Evolutionary conservation across 2,888 invertebrate species (phyloP).

Genomic region (Phalera bucephala): DNA sequence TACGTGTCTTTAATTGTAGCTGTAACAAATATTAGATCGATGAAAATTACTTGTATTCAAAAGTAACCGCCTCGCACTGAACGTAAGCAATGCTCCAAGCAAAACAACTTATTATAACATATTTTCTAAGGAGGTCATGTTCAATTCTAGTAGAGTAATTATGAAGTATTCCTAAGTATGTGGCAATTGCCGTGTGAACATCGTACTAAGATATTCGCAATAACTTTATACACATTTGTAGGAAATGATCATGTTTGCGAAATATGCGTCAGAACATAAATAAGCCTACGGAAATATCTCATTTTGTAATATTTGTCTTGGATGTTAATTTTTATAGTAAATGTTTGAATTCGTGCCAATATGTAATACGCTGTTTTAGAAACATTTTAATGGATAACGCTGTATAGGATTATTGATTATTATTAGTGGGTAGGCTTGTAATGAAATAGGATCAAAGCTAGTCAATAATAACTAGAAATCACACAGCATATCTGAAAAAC

Average conservation of each 20-base stretch:
- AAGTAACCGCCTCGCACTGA: too few species aligned
- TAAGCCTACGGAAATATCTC: conserved; percentile 30
- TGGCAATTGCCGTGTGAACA: conserved; percentile 26
- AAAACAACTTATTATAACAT: not conserved
- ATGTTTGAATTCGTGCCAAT: conserved; percentile 51
- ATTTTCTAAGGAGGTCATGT: conserved; percentile 18
- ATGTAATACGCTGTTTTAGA: conserved; percentile 17
- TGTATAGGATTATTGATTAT: conserved; percentile 5
- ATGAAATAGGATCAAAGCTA: conserved; percentile 3
- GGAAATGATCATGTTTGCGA: conserved; percentile 10
- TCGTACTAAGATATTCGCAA: conserved; percentile 11
- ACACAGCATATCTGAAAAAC: too few species aligned
- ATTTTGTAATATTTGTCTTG: conserved; percentile 26
- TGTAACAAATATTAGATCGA: too few species aligned
- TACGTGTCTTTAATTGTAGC: too few species aligned
- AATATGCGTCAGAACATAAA: conserved; percentile 19
- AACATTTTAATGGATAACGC: conserved; percentile 15
- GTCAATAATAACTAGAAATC: not conserved
- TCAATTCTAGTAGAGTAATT: conserved; percentile 7
- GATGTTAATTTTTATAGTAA: conserved; percentile 25
- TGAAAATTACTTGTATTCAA: too few species aligned
- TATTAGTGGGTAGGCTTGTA: not conserved
- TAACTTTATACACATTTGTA: conserved; percentile 11
- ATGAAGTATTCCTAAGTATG: conserved; percentile 12
- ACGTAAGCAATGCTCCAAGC: not conserved